Base-by-base conservation (phyloP, 92 coral and sea anemone genomes). In the Isaurus tuberculatus region DNA sequence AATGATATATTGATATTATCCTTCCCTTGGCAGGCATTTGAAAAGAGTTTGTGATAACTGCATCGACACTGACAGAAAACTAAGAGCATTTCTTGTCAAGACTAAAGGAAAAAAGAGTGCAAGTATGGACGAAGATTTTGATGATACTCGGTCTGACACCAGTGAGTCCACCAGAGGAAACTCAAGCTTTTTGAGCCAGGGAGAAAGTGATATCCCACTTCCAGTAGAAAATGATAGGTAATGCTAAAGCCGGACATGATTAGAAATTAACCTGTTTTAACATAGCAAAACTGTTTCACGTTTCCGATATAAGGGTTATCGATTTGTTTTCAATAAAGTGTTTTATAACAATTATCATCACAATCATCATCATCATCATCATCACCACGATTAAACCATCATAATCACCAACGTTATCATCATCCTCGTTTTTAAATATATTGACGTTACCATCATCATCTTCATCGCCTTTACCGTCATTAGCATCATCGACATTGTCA, bases 41-140 rank as follows among this genome's bases (percentile, higher is more conserved):
- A 92, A 88, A 64, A 94, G 98, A 36, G 97, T 94, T 11, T 95
- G 98, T 72, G 72, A 86, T 65, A 73, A 63, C 51, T 95, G 98
- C 70, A 86, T 91, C 16, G 84, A 69, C 16, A 86, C 86, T 40
- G 98, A 95, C 69, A 75, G 92, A 43, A 85, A 88, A 83, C 86
- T 91, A 27, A 95, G 84, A 25, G 81, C 89, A 23, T 80, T 86
- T 84, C 83, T 85, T 19, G 94, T 73, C 14, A 77, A 58, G 36
- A 77, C 82, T 7, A 81, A 88, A 6, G 72, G 31, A 6, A 23
- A 46, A 6, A 84, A 85, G 61, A 36, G 69, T 58, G 51, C 5
- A 13, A 90, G 75, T 19, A 20, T 79, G n/a, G 94, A 93, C 2
- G 86, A 79, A 68, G 91, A 83, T 64, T 83, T 63, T 44, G 96